Percentiles rank a stretch among this genome's conserved stretches.
phyloP scores from a whole-genome alignment of 2,888 invertebrate species.

The Willowsia nigromaculata region DNA sequence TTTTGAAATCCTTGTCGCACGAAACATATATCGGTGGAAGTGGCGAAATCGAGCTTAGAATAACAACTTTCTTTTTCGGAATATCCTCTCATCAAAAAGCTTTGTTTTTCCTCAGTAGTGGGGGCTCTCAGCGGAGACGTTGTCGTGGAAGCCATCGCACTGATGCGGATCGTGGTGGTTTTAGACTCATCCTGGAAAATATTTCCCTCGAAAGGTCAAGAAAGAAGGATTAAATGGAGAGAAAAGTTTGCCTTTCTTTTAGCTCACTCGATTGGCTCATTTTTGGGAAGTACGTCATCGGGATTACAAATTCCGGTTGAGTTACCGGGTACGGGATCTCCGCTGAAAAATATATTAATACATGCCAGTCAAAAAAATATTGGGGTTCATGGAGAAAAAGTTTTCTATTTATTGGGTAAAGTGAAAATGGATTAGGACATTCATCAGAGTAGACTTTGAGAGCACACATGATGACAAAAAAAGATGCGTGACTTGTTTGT shows the following conservation, averaged over 20 bases:
- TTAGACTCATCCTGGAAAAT: slow-evolving; percentile 73
- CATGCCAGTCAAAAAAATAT: too few species aligned
- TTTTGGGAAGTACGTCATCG: not conserved
- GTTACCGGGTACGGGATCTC: not conserved
- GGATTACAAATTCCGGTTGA: not conserved
- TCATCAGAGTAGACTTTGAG: too few species aligned
- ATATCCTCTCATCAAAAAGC: not conserved
- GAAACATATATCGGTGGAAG: not conserved
- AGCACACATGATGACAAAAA: not conserved
- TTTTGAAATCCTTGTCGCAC: not conserved
- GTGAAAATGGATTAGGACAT: too few species aligned
- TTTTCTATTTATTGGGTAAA: too few species aligned
- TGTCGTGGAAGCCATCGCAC: slow-evolving; percentile 77
- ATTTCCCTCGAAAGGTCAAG: not conserved
- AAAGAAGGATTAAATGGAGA: not conserved
- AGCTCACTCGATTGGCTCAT: not conserved
- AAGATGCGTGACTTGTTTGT: not conserved
- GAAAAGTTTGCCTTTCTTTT: not conserved
- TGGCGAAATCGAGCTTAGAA: slow-evolving; percentile 33
- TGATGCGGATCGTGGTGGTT: slow-evolving; percentile 76
- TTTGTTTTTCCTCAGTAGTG: not conserved
- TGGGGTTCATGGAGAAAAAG: too few species aligned
- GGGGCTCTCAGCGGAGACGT: slow-evolving; percentile 1
- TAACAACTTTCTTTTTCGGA: not conserved
- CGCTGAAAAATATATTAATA: too few species aligned